Evolutionary conservation across 2,113 vertebrate species (phyloP).

Genomic region (Cyprinodon tularosa): DNA sequence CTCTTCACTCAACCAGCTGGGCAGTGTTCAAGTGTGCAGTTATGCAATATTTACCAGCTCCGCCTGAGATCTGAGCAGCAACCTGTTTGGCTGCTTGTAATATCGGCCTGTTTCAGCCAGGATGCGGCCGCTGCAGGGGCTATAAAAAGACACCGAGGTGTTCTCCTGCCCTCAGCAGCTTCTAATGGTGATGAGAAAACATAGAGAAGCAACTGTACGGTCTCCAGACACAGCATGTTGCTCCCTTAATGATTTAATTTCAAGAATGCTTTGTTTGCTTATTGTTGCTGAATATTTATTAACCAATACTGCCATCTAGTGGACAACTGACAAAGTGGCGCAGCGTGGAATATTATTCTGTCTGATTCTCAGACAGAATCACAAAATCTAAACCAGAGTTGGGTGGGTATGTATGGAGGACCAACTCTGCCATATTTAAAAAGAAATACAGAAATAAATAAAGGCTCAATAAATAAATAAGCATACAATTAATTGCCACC

Average conservation of each 20-base stretch:
- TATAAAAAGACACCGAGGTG: not conserved
- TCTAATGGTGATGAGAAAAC: not conserved
- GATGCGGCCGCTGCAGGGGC: not conserved
- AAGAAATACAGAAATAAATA: no score
- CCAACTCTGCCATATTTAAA: no score
- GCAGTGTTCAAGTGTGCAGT: constrained; percentile 37
- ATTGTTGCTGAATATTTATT: not conserved
- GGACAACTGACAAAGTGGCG: constrained; percentile 1
- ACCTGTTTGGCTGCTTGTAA: constrained; percentile 34
- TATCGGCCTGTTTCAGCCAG: not conserved
- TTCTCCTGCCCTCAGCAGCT: not conserved
- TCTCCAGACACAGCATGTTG: not conserved
- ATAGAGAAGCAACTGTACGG: not conserved
- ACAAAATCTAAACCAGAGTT: not conserved
- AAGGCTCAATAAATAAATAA: no score
- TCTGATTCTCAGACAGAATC: not conserved
- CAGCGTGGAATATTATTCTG: not conserved
- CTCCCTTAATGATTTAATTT: not conserved
- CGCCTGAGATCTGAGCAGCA: constrained; percentile 19
- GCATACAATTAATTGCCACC: no score
- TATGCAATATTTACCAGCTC: constrained; percentile 55
- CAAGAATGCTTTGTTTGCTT: not conserved
- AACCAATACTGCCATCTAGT: constrained; percentile 42
- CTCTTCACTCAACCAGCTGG: constrained; percentile 29
- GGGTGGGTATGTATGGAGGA: no score